Base-by-base conservation (phyloP, 2,113 vertebrate species). In the Columba livia region DNA sequence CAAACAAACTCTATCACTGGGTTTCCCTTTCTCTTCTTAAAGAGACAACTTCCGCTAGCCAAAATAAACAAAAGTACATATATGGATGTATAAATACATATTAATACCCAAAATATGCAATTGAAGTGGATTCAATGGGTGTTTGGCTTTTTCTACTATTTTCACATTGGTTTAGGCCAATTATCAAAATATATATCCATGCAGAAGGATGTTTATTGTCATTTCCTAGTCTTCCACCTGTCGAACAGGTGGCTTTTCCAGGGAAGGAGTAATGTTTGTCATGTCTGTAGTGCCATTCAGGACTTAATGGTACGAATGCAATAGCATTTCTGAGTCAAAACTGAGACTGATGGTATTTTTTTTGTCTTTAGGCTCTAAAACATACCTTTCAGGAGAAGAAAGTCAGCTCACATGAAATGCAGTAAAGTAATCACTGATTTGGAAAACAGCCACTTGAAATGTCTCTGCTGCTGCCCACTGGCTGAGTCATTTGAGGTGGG, bases 401-500 rank as follows among this genome's bases (percentile, higher is more conserved):
- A 95, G 72, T 86, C 79, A 85, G 34, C 53, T 38, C 72, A 81
- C 75, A 69, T 62, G 77, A 83, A 64, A 95, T 10, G 44, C 84
- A 69, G 73, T 58, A 90, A 67, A 84, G 73, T 58, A 93, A 73
- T 69, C 3, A 34, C 3, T 60, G 79, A 86, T 87, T 81, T 96
- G 77, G 79, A 94, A 94, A 95, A 95, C 90, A 96, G 89, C 57
- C 72, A 85, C 85, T 93, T 56, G 6, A 78, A 93, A 92, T 81
- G 47, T 74, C 79, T 94, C 70, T 78, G 79, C 79, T 78, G 44
- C 93, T 95, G 67, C 94, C 93, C 94, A 95, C 93, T 56, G 61
- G 53, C 58, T 96, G 93, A 97, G 77, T 95, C 96, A 97, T 31
- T 75, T 61, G 65, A 95, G 70, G 95, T 96, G 95, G 95, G 89